phyloP scores from a whole-genome alignment of 2,113 vertebrate genomes.

The Raja brachyura region DNA sequence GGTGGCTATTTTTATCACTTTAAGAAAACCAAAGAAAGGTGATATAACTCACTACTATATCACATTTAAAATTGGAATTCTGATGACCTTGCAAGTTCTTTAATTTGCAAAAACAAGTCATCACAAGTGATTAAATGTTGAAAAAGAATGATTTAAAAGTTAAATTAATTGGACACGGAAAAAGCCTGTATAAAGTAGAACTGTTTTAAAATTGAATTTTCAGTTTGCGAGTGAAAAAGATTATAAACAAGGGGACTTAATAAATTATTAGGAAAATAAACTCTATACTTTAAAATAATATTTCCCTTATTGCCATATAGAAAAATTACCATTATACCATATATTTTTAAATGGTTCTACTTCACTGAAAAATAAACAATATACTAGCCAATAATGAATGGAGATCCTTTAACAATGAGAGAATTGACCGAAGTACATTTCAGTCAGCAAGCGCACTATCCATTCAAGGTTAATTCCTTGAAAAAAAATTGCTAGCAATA shows the following conservation, averaged over 20 bases:
- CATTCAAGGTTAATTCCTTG: neutral
- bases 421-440: neutral
- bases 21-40: neutral
- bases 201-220: constrained; percentile 2
- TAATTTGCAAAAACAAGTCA: neutral
- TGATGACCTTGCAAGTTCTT: neutral
- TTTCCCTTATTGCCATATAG: neutral
- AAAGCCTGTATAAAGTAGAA: neutral
- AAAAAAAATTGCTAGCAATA: neutral
- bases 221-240: neutral
- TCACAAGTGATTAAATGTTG: neutral
- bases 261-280: neutral
- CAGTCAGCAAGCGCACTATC: neutral
- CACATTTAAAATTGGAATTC: neutral
- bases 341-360: neutral
- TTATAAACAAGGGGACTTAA: neutral
- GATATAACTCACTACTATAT: neutral
- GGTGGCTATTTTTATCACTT: neutral
- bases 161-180: neutral
- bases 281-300: neutral
- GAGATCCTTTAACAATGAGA: neutral
- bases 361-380: neutral
- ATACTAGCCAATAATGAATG: neutral
- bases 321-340: neutral
- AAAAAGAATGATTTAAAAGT: neutral